Base-by-base conservation (phyloP, 2,113 vertebrate species). In the Ctenodactylus gundi region DNA sequence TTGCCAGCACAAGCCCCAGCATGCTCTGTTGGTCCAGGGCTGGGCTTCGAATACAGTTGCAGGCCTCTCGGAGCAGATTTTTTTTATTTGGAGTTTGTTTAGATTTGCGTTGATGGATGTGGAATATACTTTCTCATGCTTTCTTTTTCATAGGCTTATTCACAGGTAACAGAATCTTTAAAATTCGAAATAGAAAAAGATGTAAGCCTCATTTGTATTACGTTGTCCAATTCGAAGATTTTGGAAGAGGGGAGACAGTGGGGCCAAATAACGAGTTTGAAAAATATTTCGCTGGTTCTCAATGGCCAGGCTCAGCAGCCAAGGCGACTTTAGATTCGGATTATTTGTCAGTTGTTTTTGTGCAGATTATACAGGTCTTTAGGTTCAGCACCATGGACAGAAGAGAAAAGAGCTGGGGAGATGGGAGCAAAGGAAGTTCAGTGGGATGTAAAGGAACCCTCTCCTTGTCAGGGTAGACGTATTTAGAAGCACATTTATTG, bases 331-430 rank as follows among this genome's bases (percentile, higher is more conserved):
- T 44, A 73, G 36, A 68, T 90, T 72, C 81, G 49, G 10, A 84
- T 67, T 67, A 44, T 10, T 89, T 44, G 1, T n/a, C 39, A 31
- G 11, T 68, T 53, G 49, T 60, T 39, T 86, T 85, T 46, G 21
- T 57, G 62, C 15, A 57, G 60, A 23, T 6, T 29, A 46, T 4
- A 6, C 13, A 0, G 20, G 1, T 36, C 23, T 85, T 94, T 18
- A 3, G 36, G n/a, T 93, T 96, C 94, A 97, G 96, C 76, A 97
- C 97, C 95, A 94, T 0, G 94, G 96, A 97, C 92, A 97, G 96
- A 34, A 7, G 11, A 36, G 1, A 1, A 11, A 5, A 20, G 8
- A 10, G 9, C 1, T 0, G 12, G 7, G 1, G 23, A 39, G 2
- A 1, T 23, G 41, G 23, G 15, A 4, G 36, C 78, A 73, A 23